A percentile compares a stretch with the other conserved stretches of the same genome.
These are phyloP conservation scores for Hydrozoanthus gracilis DNA, from an alignment of 92 coral and sea anemone species.

Conservation along the genomic window DNA sequence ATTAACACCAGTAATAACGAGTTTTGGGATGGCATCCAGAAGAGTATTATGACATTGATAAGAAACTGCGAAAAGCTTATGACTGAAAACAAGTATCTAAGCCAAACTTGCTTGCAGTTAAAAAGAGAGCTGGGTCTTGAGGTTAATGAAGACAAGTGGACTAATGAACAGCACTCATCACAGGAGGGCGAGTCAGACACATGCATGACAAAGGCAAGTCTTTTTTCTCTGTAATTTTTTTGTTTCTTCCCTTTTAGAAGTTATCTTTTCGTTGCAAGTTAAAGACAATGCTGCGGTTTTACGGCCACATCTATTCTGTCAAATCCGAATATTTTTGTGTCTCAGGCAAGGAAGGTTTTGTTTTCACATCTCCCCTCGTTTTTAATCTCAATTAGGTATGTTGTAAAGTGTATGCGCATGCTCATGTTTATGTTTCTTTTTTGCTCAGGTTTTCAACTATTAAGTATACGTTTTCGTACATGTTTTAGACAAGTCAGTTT, in stretches of 20 bases:
- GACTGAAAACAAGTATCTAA: constrained; percentile 45
- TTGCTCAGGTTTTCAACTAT: neutral
- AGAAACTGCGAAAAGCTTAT: constrained; percentile 54
- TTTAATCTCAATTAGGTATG: neutral
- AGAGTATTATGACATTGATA: constrained; percentile 55
- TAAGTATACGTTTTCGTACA: neutral
- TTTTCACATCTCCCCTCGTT: neutral
- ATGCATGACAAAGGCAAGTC: constrained; percentile 12
- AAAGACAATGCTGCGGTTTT: too few species aligned
- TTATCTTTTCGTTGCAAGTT: too few species aligned
- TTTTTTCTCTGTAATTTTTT: neutral
- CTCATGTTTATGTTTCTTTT: neutral
- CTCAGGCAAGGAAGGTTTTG: neutral
- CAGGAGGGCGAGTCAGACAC: neutral
- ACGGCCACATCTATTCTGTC: neutral
- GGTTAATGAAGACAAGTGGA: constrained; percentile 10
- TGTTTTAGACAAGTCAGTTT: neutral
- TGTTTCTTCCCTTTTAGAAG: neutral
- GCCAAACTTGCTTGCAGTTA: constrained; percentile 40
- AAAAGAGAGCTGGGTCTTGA: constrained; percentile 26
- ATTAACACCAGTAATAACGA: neutral
- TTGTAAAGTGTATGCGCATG: too few species aligned
- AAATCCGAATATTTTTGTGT: neutral
- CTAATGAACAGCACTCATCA: neutral
- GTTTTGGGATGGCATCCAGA: constrained; percentile 42